phyloP scores from a whole-genome alignment of 2,888 invertebrate genomes.

The Oegoconia quadripuncta region DNA sequence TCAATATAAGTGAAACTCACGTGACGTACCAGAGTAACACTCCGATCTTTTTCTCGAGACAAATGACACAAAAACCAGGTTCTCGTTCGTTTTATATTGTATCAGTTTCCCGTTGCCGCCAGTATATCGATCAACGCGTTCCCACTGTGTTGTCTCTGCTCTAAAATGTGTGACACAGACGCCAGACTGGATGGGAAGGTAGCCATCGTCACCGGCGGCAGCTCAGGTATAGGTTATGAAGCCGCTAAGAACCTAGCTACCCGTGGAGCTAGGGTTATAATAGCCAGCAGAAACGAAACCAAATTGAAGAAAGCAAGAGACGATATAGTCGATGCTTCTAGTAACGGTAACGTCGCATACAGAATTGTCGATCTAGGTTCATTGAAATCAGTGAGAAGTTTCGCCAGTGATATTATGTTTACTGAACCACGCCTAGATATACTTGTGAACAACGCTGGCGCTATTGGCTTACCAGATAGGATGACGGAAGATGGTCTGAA shows the following conservation, averaged over 20 bases:
- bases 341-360: slow-evolving; percentile 48
- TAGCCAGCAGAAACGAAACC: slow-evolving; percentile 71
- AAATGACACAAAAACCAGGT: slow-evolving; percentile 26
- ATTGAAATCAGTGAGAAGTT: slow-evolving; percentile 70
- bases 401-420: slow-evolving; percentile 66
- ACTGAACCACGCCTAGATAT: slow-evolving; percentile 65
- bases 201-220: slow-evolving; percentile 61
- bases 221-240: slow-evolving; percentile 65
- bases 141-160: slow-evolving; percentile 6
- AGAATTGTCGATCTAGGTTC: slow-evolving; percentile 63
- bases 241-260: slow-evolving; percentile 63
- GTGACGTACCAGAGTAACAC: slow-evolving; percentile 12
- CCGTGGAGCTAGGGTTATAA: slow-evolving; percentile 68
- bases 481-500: slow-evolving; percentile 82
- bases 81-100: slow-evolving; percentile 19
- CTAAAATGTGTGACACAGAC: slow-evolving; percentile 36
- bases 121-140: slow-evolving; percentile 18
- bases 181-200: slow-evolving; percentile 53
- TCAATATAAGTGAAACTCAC: background rate
- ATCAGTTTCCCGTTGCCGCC: slow-evolving; percentile 16
- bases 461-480: slow-evolving; percentile 54
- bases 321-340: slow-evolving; percentile 44
- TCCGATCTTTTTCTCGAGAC: slow-evolving; percentile 19
- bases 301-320: slow-evolving; percentile 56
- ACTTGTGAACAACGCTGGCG: slow-evolving; percentile 80